Evolutionary conservation across 2,888 invertebrate species (phyloP).

Genomic region (Leptodirus hochenwartii): DNA sequence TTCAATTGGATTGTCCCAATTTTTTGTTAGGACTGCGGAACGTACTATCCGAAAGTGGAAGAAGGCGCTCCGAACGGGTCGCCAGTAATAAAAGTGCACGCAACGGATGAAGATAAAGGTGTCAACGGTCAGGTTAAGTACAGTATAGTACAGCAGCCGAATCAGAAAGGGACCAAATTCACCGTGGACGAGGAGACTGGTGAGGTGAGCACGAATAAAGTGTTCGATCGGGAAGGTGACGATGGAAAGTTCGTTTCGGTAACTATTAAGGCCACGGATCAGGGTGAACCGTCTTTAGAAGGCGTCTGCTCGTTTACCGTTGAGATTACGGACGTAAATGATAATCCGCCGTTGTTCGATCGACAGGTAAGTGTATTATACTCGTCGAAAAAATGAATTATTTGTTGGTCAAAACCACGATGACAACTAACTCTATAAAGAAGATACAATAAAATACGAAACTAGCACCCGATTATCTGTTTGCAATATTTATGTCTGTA

Average conservation of each 20-base stretch:
- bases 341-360: constrained; percentile 89
- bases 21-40: constrained; percentile 84
- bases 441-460: too few species aligned
- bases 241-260: constrained; percentile 93
- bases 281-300: constrained; percentile 93
- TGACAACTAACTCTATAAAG: too few species aligned
- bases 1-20: too few species aligned
- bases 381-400: too few species aligned
- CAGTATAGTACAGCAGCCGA: constrained; percentile 90
- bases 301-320: constrained; percentile 98
- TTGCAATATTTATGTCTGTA: too few species aligned
- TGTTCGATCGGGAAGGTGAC: constrained; percentile 92
- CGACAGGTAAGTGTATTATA: constrained; percentile 63
- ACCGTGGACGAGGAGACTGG: constrained; percentile 92
- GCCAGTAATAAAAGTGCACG: constrained; percentile 80
- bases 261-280: constrained; percentile 95
- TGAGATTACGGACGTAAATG: constrained; percentile 94
- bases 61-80: constrained; percentile 90
- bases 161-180: constrained; percentile 89
- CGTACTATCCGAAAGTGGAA: constrained; percentile 85
- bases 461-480: too few species aligned
- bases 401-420: too few species aligned
- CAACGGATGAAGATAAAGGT: constrained; percentile 91
- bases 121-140: constrained; percentile 91
- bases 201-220: constrained; percentile 86